A percentile compares a stretch with the other conserved stretches of the same genome.
These are phyloP conservation scores for Pluvianellus socialis DNA, from an alignment of 2,113 vertebrate genomes.

Conservation along the genomic window DNA sequence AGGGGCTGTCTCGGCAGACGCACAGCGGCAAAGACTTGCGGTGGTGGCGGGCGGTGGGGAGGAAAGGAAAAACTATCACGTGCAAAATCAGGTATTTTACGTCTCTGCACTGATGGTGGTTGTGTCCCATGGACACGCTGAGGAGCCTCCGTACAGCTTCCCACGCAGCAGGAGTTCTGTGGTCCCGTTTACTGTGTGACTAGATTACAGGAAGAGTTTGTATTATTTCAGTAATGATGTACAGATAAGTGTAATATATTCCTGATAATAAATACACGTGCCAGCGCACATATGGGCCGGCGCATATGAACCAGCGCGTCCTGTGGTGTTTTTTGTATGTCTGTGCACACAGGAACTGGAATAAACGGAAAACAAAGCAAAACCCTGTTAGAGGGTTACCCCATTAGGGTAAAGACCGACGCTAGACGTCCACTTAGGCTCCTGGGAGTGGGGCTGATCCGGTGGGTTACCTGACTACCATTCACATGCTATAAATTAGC, in stretches of 20 bases:
- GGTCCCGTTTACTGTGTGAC: slow-evolving; percentile 51
- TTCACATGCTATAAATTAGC: neutral
- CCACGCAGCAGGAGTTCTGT: neutral
- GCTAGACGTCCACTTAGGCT: neutral
- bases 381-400: neutral
- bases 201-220: slow-evolving; percentile 46
- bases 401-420: neutral
- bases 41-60: neutral
- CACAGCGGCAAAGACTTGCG: fast-evolving
- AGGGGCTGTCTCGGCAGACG: fast-evolving
- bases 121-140: slow-evolving; percentile 80
- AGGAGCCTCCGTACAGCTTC: slow-evolving; percentile 65
- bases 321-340: neutral
- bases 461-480: neutral
- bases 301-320: slow-evolving; percentile 54
- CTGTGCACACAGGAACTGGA: neutral
- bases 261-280: slow-evolving; percentile 63
- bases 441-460: neutral
- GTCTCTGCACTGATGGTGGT: slow-evolving; percentile 74
- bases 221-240: slow-evolving; percentile 63
- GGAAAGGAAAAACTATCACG: slow-evolving; percentile 21
- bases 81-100: slow-evolving; percentile 75
- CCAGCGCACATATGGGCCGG: slow-evolving; percentile 37
- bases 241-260: slow-evolving; percentile 70
- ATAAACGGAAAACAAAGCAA: neutral